These are phyloP conservation scores for Myrmophylax atrothorax DNA, from an alignment of 2,113 vertebrate genomes.

Conservation along the genomic window DNA sequence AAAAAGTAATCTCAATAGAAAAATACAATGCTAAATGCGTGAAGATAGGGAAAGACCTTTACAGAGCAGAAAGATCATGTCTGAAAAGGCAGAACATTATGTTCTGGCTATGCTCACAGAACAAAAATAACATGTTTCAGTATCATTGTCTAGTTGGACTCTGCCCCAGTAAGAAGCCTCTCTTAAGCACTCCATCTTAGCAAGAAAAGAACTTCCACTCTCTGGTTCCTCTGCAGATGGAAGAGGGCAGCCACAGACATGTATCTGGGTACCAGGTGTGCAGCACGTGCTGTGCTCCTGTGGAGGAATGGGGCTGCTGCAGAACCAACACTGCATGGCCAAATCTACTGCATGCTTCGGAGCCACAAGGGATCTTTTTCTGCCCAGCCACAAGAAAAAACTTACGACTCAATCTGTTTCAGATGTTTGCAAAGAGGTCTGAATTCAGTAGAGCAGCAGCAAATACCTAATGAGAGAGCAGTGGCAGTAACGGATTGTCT, in stretches of 20 bases:
- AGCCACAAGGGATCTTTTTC: not conserved
- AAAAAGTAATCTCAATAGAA: not conserved
- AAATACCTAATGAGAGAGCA: not conserved
- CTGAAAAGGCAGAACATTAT: not conserved
- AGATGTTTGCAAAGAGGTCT: not conserved
- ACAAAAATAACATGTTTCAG: not conserved
- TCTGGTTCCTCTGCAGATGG: too few relatives aligned
- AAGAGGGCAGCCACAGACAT: rapidly evolving
- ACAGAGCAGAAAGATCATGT: not conserved
- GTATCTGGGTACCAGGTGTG: not conserved
- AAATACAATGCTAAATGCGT: not conserved
- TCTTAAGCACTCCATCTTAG: not conserved
- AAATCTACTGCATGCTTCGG: not conserved
- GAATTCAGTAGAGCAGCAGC: not conserved
- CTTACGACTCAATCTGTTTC: not conserved
- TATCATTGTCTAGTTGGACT: not conserved
- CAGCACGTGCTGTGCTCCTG: not conserved
- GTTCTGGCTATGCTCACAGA: not conserved
- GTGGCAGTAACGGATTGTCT: not conserved
- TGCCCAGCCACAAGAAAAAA: not conserved
- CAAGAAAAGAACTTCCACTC: not conserved
- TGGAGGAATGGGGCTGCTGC: not conserved
- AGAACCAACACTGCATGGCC: not conserved
- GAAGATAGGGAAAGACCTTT: not conserved
- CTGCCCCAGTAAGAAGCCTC: not conserved